Evolutionary conservation across 2,797 vertebrate genomes (phyloP).

Genomic region (Rousettus madagascariensis): DNA sequence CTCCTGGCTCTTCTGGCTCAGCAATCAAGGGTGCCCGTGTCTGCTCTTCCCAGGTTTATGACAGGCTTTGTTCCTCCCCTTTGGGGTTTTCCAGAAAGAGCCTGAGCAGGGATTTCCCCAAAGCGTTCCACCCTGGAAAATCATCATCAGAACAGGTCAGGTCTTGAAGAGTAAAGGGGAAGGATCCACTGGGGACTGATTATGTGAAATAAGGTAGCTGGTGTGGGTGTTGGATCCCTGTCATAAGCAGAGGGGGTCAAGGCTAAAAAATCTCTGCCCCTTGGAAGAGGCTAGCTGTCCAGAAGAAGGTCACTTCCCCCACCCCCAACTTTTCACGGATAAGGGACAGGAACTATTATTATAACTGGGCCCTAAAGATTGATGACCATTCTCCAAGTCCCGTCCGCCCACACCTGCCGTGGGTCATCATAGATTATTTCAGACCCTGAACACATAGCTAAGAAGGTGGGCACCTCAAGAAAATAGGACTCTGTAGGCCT

Average conservation of each 20-base stretch:
- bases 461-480: not conserved
- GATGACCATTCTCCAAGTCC: not conserved
- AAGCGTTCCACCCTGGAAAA: not conserved
- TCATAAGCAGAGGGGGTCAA: not conserved
- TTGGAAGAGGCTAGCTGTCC: not conserved
- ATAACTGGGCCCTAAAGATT: not conserved
- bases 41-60: too few relatives aligned
- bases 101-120: slow-evolving; percentile 1
- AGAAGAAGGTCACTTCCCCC: not conserved
- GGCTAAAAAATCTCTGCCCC: not conserved
- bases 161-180: not conserved
- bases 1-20: not conserved
- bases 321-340: not conserved
- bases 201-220: not conserved
- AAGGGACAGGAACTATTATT: not conserved
- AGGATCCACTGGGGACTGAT: not conserved
- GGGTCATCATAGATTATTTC: not conserved
- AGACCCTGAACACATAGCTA: not conserved
- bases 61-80: rapidly evolving
- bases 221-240: not conserved
- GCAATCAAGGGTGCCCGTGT: not conserved
- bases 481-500: not conserved
- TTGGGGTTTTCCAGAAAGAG: slow-evolving; percentile 31
- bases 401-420: not conserved
- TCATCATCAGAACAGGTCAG: not conserved